A percentile compares a stretch with the other conserved stretches of the same genome.
Conservation (phyloP, 2,113 vertebrate genomes). For the Sigmodon hispidus region DNA sequence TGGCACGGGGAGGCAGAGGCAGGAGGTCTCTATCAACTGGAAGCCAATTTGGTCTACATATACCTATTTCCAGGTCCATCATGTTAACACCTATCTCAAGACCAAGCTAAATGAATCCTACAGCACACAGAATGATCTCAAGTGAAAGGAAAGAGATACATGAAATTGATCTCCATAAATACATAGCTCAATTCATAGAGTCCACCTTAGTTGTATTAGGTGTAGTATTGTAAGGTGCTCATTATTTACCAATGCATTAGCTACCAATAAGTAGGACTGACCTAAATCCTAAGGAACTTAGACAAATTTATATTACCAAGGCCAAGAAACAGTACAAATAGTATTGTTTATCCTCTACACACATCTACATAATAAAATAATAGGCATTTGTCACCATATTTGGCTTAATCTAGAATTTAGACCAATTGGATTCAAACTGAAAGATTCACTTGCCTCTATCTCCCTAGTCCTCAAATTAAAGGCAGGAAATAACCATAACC, state of each 20-base stretch:
- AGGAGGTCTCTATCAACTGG: neutral
- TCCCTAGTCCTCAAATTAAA: neutral
- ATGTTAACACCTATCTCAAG: neutral
- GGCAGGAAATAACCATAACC: neutral
- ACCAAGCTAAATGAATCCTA: neutral
- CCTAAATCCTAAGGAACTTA: too few relatives aligned
- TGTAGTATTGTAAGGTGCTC: neutral
- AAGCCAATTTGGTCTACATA: neutral
- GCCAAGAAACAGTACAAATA: neutral
- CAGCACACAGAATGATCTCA: neutral
- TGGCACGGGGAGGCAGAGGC: neutral
- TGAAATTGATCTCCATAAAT: neutral
- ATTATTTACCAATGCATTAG: neutral
- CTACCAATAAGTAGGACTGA: neutral
- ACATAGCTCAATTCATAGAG: constrained; percentile 5
- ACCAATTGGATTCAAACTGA: neutral
- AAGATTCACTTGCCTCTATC: neutral
- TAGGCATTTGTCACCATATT: neutral
- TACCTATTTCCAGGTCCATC: neutral
- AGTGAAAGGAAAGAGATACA: neutral
- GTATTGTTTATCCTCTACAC: constrained; percentile 16
- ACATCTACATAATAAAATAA: constrained; percentile 13
- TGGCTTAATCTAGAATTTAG: neutral
- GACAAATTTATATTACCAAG: neutral
- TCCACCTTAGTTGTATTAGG: neutral